These are phyloP conservation scores for Catalaphyllia jardinei DNA, from an alignment of 64 coral and sea anemone species.

Conservation along the genomic window DNA sequence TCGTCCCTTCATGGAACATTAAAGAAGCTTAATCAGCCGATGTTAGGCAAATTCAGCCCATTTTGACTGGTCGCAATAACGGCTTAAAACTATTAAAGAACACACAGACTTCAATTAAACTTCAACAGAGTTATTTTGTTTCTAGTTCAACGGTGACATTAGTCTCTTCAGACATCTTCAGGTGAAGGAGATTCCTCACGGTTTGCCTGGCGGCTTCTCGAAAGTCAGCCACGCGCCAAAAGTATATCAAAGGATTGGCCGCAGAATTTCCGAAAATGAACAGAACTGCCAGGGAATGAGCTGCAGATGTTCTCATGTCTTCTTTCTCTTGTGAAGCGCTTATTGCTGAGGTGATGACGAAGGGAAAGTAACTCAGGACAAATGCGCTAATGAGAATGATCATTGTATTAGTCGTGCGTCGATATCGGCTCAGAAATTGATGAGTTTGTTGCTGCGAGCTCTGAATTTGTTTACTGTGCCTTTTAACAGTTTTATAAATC, in stretches of 20 bases:
- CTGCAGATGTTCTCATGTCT: slow-evolving; percentile 7
- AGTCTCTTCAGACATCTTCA: neutral
- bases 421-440: neutral
- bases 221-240: slow-evolving; percentile 18
- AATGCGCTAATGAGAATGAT: slow-evolving; percentile 22
- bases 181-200: neutral
- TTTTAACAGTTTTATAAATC: slow-evolving; percentile 17
- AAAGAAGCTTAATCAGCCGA: too few relatives aligned
- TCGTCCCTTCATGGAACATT: too few relatives aligned
- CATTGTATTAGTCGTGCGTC: slow-evolving; percentile 26
- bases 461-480: slow-evolving; percentile 3
- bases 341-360: slow-evolving; percentile 4
- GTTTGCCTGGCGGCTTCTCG: neutral
- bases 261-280: slow-evolving; percentile 9
- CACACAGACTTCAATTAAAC: too few relatives aligned
- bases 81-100: too few relatives aligned
- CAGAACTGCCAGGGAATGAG: slow-evolving; percentile 5
- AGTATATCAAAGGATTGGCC: slow-evolving; percentile 15
- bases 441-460: neutral
- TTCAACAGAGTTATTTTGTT: neutral
- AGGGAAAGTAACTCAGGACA: slow-evolving; percentile 12
- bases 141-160: neutral
- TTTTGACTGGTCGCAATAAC: too few relatives aligned
- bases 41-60: too few relatives aligned
- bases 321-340: slow-evolving; percentile 19